Evolutionary conservation across 2,113 vertebrate species (phyloP).

Genomic region (Nesogale talazaci): DNA sequence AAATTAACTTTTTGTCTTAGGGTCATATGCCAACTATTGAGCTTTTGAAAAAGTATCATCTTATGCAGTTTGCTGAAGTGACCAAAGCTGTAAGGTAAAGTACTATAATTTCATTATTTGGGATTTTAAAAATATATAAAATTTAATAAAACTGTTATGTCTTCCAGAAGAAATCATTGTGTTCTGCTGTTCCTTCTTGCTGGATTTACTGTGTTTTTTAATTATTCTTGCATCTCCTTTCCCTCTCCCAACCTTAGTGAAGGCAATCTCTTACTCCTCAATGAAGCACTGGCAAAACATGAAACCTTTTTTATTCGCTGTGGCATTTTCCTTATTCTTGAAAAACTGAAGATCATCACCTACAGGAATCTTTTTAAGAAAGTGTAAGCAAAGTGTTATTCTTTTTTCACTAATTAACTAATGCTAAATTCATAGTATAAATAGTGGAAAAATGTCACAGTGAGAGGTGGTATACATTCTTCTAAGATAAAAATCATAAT

Average conservation of each 20-base stretch:
- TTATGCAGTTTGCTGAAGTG: conserved; percentile 97
- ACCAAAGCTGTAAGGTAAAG: conserved; percentile 94
- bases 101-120: neutral
- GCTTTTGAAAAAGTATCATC: conserved; percentile 96
- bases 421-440: neutral
- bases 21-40: conserved; percentile 97
- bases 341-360: conserved; percentile 98
- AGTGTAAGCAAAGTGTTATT: conserved; percentile 90
- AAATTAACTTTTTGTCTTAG: conserved; percentile 83
- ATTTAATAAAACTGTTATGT: neutral
- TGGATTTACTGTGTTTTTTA: neutral
- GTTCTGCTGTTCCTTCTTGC: neutral
- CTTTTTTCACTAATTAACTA: neutral
- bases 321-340: conserved; percentile 98
- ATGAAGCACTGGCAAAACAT: conserved; percentile 93
- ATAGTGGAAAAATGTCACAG: neutral
- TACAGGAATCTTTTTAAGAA: conserved; percentile 99
- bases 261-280: conserved; percentile 95
- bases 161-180: neutral
- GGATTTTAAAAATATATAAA: neutral
- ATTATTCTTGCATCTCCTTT: neutral
- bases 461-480: neutral
- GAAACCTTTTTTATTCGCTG: conserved; percentile 99
- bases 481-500: neutral
- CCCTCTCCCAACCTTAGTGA: conserved; percentile 86